phyloP scores from a whole-genome alignment of 2,113 vertebrate species.

The Dunckerocampus dactyliophorus region DNA sequence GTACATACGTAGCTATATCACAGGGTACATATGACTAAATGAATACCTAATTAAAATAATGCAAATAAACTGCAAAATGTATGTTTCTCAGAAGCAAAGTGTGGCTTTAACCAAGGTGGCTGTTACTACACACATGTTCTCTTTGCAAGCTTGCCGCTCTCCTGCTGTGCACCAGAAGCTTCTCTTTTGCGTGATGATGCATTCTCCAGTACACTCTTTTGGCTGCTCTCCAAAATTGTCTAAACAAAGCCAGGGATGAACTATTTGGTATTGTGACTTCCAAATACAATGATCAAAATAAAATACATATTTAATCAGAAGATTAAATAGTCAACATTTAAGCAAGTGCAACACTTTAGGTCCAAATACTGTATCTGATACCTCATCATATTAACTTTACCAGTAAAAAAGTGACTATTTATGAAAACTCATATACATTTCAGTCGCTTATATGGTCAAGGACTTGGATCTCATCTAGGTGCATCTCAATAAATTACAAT shows the following conservation, averaged over 20 bases:
- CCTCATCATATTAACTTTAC: too few relatives aligned
- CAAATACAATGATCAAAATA: neutral
- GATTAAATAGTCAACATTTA: too few relatives aligned
- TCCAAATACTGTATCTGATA: too few relatives aligned
- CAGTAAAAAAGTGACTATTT: too few relatives aligned
- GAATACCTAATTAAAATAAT: neutral
- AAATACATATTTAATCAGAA: neutral
- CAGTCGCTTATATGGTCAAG: too few relatives aligned
- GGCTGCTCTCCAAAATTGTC: constrained; percentile 39
- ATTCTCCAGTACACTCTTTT: constrained; percentile 40
- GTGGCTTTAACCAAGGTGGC: neutral
- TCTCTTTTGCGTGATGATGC: constrained; percentile 56
- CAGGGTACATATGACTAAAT: neutral
- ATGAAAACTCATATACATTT: too few relatives aligned
- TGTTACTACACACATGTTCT: constrained; percentile 50
- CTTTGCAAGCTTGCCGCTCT: constrained; percentile 49
- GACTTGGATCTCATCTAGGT: too few relatives aligned
- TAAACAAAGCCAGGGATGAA: constrained; percentile 32
- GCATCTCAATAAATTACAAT: too few relatives aligned
- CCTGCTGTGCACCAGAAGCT: constrained; percentile 22
- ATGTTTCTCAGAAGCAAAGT: neutral
- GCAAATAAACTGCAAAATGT: neutral
- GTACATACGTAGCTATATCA: constrained; percentile 2
- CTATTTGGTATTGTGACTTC: neutral
- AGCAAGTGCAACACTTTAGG: too few relatives aligned